phyloP scores from a whole-genome alignment of 2,113 vertebrate genomes.

The Eurystomus gularis region DNA sequence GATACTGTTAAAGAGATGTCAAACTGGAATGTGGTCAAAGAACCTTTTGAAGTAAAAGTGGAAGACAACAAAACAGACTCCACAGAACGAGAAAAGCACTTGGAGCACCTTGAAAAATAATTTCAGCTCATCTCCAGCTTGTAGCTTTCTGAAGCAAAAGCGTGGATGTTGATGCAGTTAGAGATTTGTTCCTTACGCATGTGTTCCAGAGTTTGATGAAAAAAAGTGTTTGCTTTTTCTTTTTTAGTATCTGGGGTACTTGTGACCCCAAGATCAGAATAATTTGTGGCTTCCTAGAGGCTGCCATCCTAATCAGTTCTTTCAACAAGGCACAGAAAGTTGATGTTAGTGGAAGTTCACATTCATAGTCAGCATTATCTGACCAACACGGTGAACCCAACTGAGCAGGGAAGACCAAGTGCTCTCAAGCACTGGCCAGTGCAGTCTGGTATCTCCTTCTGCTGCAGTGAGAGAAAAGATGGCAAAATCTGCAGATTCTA shows the following conservation, averaged over 20 bases:
- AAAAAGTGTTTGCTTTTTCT: fast-evolving
- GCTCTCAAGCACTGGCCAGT: neutral
- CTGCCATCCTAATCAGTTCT: neutral
- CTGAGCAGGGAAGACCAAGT: neutral
- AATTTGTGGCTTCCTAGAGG: neutral
- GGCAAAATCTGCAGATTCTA: neutral
- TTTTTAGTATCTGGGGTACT: neutral
- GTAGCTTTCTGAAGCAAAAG: neutral
- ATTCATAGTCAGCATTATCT: neutral
- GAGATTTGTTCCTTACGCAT: neutral
- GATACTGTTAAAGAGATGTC: neutral
- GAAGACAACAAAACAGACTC: neutral
- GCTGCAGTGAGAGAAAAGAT: neutral
- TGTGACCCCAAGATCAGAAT: neutral
- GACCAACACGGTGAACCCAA: neutral
- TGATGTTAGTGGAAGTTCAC: neutral
- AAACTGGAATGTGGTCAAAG: neutral
- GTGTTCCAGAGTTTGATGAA: too few relatives aligned
- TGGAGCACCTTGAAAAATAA: neutral
- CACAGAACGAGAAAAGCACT: neutral
- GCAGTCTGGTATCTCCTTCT: neutral
- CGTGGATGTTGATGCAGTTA: neutral
- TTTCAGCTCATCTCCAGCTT: neutral
- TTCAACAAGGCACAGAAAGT: neutral
- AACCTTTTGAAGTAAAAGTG: neutral